Evolutionary conservation across 1,140 invertebrate species (phyloP), one percentile per base, ranked within the genome.

Genomic region (Melanaphis sacchari): DNA sequence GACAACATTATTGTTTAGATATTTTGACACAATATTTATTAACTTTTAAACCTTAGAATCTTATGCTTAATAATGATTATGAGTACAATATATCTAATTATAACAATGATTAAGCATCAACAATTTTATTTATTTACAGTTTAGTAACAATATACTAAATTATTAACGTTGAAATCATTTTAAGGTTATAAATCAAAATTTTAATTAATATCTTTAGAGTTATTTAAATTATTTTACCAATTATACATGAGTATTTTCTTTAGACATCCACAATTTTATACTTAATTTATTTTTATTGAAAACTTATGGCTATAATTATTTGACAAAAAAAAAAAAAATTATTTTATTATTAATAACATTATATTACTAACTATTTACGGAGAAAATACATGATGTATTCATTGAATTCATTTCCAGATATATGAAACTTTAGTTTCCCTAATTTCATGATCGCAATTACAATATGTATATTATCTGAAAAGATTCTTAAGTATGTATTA

Each of bases 51-150:
- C 24, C 38, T 41, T 9, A 40, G 1, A 90, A 90, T 59, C 8
- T 38, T 46, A 90, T 40, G 38, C 9, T 89, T 40, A 6, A 89
- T 26, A 41, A 66, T 90, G 9, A 40, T 90, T 90, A 31, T 49
- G n/a, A 49, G 3, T 89, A 90, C 24, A 66, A n/a, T 59, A 90
- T 59, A 40, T 66, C 52, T 90, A 90, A 90, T 66, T 90, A 66
- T 7, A 90, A 90, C 15, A 90, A 66, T 41, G 36, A 90, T 54
- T 76, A 66, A 66, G 31, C 54, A 90, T 66, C 15, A 66, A 66
- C 38, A 31, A 66, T 90, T 41, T 31, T 41, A 66, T 90, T 66
- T 49, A 90, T 90, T 40, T 90, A 90, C 26, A 90, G 59, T 90
- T 66, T 41, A 26, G 52, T 66, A 41, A 66, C 15, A 66, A 76